Conservation (phyloP, 2,113 vertebrate genomes). For the Aphyosemion australe region DNA sequence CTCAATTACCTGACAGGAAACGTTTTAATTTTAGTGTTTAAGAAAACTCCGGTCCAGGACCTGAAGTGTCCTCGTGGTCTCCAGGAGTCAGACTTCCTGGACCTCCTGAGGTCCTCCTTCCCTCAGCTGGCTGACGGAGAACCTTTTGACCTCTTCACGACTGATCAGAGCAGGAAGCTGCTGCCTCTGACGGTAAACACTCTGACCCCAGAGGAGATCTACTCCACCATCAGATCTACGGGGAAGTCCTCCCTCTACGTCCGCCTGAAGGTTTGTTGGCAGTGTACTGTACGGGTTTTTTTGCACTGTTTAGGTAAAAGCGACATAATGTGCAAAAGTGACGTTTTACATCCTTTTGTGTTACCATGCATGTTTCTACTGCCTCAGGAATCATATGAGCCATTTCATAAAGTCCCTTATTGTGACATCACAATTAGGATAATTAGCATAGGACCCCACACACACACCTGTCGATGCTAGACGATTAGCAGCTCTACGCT, state of each 20-base stretch:
- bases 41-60: conserved; percentile 4
- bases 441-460: too few relatives aligned
- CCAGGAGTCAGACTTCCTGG: neutral
- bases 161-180: conserved; percentile 12
- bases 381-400: too few relatives aligned
- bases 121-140: conserved; percentile 2
- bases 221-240: neutral
- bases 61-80: conserved; percentile 1
- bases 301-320: too few relatives aligned
- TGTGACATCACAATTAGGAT: too few relatives aligned
- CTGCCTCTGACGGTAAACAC: neutral
- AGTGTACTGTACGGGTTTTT: too few relatives aligned
- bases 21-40: neutral
- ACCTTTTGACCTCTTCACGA: neutral
- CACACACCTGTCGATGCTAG: too few relatives aligned
- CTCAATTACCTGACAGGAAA: too few relatives aligned
- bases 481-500: too few relatives aligned
- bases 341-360: too few relatives aligned
- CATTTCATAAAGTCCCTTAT: too few relatives aligned
- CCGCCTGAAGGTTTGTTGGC: neutral
- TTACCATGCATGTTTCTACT: too few relatives aligned
- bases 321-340: too few relatives aligned
- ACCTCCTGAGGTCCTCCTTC: conserved; percentile 8
- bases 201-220: conserved; percentile 20
- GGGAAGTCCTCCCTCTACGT: conserved; percentile 31